Percentiles rank a stretch among this genome's conserved stretches.
These are phyloP conservation scores for Halictus quadricinctus DNA, from an alignment of 2,888 invertebrate species.

Conservation along the genomic window DNA sequence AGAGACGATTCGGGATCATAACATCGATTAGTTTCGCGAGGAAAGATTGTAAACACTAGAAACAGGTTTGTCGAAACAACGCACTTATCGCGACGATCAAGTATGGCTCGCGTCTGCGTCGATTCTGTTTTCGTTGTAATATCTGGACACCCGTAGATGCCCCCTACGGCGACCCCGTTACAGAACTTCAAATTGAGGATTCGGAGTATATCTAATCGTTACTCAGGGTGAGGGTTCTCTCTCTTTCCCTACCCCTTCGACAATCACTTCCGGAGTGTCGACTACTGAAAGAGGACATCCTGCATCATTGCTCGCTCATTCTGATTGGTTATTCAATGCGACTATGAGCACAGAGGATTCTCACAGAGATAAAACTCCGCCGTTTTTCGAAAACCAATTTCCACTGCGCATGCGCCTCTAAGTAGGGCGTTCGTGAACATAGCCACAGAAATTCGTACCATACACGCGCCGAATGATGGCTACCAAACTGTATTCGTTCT, in stretches of 20 bases:
- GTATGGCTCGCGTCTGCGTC: slow-evolving; percentile 54
- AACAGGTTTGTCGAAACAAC: slow-evolving; percentile 31
- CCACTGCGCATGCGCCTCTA: background rate
- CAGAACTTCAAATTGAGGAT: slow-evolving; percentile 67
- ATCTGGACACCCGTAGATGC: slow-evolving; percentile 48
- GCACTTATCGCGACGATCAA: slow-evolving; percentile 46
- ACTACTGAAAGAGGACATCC: slow-evolving; percentile 59
- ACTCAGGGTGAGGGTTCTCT: slow-evolving; percentile 51
- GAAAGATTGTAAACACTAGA: slow-evolving; percentile 54
- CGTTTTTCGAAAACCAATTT: background rate
- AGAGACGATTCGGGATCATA: slow-evolving; percentile 24
- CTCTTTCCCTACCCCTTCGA: slow-evolving; percentile 52
- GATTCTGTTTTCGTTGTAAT: slow-evolving; percentile 54
- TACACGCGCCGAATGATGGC: too few species aligned
- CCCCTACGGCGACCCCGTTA: slow-evolving; percentile 69
- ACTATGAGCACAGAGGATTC: slow-evolving; percentile 33
- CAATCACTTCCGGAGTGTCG: slow-evolving; percentile 58
- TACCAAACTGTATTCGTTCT: too few species aligned
- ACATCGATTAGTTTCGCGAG: slow-evolving; percentile 30
- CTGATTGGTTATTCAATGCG: slow-evolving; percentile 54
- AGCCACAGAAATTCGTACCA: background rate
- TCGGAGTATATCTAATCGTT: slow-evolving; percentile 67
- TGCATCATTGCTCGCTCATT: slow-evolving; percentile 51
- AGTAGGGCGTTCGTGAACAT: background rate
- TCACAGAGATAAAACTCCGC: background rate